A percentile compares a stretch with the other conserved stretches of the same genome.
Conservation (phyloP, 92 coral and sea anemone species). For the Porites rus region DNA sequence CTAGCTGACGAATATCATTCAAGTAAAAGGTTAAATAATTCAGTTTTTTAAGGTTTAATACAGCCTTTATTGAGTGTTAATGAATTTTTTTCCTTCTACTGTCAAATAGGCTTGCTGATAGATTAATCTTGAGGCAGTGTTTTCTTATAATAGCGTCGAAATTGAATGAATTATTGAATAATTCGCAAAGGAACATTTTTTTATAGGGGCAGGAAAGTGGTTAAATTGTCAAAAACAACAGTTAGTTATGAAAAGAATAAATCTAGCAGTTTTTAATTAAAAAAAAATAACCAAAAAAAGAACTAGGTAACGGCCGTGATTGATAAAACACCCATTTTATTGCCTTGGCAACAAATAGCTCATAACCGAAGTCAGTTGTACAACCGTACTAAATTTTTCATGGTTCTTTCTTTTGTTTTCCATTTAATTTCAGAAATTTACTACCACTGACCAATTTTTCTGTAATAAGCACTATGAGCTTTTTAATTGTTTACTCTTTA, state of each 20-base stretch:
- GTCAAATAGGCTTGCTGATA: too few species aligned
- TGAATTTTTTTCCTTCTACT: too few species aligned
- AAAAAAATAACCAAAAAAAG: background rate
- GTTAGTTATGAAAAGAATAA: background rate
- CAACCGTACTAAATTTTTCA: background rate
- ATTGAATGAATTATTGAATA: too few species aligned
- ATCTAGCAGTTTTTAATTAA: background rate
- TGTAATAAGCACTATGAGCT: background rate
- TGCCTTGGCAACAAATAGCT: background rate
- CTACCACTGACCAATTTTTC: slow-evolving; percentile 5
- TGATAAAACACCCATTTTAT: background rate
- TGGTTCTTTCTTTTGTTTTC: slow-evolving; percentile 30
- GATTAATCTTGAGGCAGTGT: too few species aligned
- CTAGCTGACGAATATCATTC: too few species aligned
- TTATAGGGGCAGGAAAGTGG: too few species aligned
- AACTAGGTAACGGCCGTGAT: background rate
- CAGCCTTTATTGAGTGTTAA: too few species aligned
- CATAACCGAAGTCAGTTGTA: background rate
- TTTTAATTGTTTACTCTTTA: background rate
- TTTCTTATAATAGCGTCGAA: too few species aligned
- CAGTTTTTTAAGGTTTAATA: too few species aligned
- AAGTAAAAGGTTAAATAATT: too few species aligned
- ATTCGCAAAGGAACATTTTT: too few species aligned
- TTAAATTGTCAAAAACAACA: too few species aligned
- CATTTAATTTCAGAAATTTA: slow-evolving; percentile 21